Conservation (phyloP, 2,888 invertebrate genomes). For the Oasisia sp. region DNA sequence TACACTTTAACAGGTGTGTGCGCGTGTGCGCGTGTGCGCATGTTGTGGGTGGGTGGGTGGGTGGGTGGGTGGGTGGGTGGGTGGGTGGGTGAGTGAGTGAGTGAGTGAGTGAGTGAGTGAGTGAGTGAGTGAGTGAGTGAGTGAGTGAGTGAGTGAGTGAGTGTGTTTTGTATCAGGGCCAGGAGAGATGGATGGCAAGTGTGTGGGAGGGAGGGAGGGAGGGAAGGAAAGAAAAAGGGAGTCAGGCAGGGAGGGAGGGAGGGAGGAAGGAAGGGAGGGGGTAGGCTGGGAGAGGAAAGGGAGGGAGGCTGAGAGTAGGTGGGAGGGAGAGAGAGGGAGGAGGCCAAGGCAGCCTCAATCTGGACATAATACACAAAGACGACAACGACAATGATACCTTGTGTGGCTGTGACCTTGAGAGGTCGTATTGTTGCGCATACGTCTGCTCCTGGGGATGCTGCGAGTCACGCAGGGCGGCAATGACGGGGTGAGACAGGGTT, state of each 20-base stretch:
- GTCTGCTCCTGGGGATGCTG: constrained; percentile 45
- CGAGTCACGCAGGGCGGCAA: constrained; percentile 47
- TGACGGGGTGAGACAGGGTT: constrained; percentile 46
- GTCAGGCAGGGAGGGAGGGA: background rate
- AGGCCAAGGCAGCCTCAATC: background rate
- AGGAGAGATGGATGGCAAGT: background rate
- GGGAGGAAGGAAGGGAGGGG: background rate
- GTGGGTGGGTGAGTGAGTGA: no score
- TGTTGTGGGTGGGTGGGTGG: no score
- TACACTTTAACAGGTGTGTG: no score
- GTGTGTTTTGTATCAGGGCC: no score
- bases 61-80: no score
- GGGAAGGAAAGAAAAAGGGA: no score
- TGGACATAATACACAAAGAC: background rate
- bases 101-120: no score
- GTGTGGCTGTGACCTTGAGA: constrained; percentile 46
- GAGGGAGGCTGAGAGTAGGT: constrained; percentile 18
- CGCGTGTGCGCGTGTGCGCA: no score
- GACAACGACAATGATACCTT: constrained; percentile 41
- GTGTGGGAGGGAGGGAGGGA: background rate
- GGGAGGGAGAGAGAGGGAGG: background rate
- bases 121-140: no score
- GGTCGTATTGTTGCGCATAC: constrained; percentile 54
- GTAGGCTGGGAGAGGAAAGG: background rate
- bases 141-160: no score